Evolutionary conservation across 2,888 invertebrate genomes (phyloP).

Genomic region (Strigamia maritima): DNA sequence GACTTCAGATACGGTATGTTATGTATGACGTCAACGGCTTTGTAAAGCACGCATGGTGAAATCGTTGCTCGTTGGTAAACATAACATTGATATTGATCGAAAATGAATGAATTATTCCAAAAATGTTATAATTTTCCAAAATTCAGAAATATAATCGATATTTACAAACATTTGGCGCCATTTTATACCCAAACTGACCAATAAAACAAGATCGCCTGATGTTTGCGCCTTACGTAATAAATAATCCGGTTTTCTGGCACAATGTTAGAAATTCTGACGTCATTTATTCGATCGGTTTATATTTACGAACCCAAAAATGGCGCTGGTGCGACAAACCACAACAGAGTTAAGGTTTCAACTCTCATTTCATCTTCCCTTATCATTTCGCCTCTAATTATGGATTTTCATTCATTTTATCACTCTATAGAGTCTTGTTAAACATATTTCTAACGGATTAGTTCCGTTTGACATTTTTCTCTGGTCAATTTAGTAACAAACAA

Average conservation of each 20-base stretch:
- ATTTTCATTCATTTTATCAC: background rate
- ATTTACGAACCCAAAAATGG: constrained; percentile 14
- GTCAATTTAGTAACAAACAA: background rate
- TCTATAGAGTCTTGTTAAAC: background rate
- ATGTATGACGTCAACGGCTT: too few species aligned
- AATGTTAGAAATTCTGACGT: background rate
- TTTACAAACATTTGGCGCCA: background rate
- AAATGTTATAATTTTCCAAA: too few species aligned
- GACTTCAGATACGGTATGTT: too few species aligned
- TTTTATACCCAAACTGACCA: background rate
- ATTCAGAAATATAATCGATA: too few species aligned
- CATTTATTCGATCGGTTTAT: background rate
- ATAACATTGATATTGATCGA: too few species aligned
- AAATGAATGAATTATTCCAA: too few species aligned
- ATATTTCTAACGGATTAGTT: background rate
- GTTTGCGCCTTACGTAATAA: background rate
- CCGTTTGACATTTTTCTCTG: background rate
- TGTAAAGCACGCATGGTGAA: too few species aligned
- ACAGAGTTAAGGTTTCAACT: constrained; percentile 12
- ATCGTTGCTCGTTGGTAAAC: too few species aligned
- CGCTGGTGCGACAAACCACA: constrained; percentile 30
- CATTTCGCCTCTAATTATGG: constrained; percentile 1
- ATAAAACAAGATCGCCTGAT: background rate
- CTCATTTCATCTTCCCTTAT: background rate
- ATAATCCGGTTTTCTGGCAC: background rate